Conservation (phyloP, 2,888 invertebrate species). For the Coecobrya sp. region DNA sequence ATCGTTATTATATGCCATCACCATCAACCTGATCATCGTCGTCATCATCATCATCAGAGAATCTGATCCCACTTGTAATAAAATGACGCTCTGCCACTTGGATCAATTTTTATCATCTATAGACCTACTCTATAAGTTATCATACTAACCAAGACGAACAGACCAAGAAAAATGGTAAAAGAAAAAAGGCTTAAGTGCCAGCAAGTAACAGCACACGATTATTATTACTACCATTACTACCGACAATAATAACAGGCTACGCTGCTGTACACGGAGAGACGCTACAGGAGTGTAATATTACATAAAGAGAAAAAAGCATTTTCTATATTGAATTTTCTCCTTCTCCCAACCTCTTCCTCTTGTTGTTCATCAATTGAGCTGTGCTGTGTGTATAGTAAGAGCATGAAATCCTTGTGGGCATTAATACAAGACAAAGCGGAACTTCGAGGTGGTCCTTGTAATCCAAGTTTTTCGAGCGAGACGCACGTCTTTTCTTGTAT, state of each 20-base stretch:
- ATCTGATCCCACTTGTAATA: constrained; percentile 59
- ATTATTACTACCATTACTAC: background rate
- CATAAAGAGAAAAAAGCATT: background rate
- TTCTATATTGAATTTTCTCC: constrained; percentile 39
- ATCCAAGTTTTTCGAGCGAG: constrained; percentile 36
- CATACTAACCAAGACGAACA: background rate
- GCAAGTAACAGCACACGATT: background rate
- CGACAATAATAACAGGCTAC: background rate
- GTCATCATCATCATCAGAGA: background rate
- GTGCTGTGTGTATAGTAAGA: background rate
- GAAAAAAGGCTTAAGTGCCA: background rate
- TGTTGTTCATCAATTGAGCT: background rate
- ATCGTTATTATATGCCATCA: constrained; percentile 49
- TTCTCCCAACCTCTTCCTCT: background rate
- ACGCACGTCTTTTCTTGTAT: background rate
- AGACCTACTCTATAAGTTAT: background rate
- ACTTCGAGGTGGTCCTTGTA: constrained; percentile 47
- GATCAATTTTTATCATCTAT: constrained; percentile 33
- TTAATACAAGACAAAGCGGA: constrained; percentile 49
- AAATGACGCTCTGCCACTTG: constrained; percentile 13
- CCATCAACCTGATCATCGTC: background rate
- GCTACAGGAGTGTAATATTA: background rate
- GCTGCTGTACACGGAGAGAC: background rate
- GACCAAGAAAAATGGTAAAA: background rate
- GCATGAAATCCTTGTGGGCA: constrained; percentile 52